These are phyloP conservation scores for Halcyon senegalensis DNA, from an alignment of 2,113 vertebrate genomes.

Conservation along the genomic window DNA sequence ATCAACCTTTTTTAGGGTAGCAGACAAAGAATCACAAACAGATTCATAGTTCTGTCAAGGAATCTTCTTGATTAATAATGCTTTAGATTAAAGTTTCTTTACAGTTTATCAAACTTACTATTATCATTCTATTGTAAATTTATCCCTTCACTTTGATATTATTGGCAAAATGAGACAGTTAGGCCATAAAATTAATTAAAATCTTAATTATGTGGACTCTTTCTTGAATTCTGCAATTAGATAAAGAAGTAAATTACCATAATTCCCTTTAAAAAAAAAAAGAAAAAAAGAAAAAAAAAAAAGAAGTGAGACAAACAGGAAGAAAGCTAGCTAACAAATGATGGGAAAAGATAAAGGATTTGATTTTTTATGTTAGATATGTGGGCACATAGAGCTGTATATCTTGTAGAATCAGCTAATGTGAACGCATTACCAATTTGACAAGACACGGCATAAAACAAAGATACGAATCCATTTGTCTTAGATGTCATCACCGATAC, in stretches of 20 bases:
- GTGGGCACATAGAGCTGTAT: neutral
- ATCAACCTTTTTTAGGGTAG: neutral
- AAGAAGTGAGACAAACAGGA: neutral
- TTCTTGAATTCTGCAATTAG: neutral
- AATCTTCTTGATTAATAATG: neutral
- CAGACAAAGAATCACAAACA: neutral
- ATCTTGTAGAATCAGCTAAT: constrained; percentile 34
- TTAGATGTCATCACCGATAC: neutral
- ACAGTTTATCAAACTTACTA: constrained; percentile 7
- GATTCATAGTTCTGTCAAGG: neutral
- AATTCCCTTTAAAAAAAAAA: neutral
- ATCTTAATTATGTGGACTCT: neutral
- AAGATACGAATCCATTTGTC: constrained; percentile 27
- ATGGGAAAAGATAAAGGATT: neutral
- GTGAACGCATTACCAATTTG: neutral
- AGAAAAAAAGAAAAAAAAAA: neutral
- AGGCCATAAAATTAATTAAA: constrained; percentile 51
- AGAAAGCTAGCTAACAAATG: neutral
- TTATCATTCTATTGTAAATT: neutral
- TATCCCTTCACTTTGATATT: constrained; percentile 21
- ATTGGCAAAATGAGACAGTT: neutral
- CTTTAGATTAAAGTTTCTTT: neutral
- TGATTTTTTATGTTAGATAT: constrained; percentile 17
- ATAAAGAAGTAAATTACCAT: neutral
- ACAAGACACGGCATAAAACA: constrained; percentile 20